A percentile compares a stretch with the other conserved stretches of the same genome.
These are phyloP conservation scores for Drosophila pegasa DNA, from an alignment of 2,888 invertebrate genomes.

Conservation along the genomic window DNA sequence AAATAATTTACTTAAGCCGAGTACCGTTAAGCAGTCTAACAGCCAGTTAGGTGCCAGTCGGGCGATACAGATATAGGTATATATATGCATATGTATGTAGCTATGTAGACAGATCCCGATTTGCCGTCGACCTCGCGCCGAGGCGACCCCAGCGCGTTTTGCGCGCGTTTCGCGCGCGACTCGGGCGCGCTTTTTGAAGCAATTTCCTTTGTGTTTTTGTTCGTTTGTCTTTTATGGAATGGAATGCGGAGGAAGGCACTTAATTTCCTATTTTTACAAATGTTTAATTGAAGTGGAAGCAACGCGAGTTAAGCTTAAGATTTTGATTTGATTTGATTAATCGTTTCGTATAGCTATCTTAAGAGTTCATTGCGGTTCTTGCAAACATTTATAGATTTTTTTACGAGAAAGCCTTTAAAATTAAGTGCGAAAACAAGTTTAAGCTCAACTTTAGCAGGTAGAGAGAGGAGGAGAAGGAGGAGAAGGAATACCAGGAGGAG, in stretches of 20 bases:
- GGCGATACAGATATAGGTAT: too few species aligned
- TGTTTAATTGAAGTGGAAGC: conserved; percentile 27
- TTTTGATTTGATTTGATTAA: conserved; percentile 54
- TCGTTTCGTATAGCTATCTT: conserved; percentile 46
- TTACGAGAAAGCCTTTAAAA: conserved; percentile 49
- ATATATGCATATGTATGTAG: too few species aligned
- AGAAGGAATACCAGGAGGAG: neutral
- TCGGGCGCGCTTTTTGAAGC: conserved; percentile 22
- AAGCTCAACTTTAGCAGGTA: conserved; percentile 52
- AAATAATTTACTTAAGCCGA: conserved; percentile 34
- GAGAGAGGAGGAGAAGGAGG: conserved; percentile 1
- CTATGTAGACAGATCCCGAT: conserved; percentile 11
- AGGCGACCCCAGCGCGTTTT: conserved; percentile 34
- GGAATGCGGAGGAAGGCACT: conserved; percentile 53
- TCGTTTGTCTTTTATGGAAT: conserved; percentile 40
- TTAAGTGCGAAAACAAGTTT: conserved; percentile 51
- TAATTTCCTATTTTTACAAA: conserved; percentile 40
- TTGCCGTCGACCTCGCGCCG: conserved; percentile 12
- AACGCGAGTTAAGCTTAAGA: conserved; percentile 47
- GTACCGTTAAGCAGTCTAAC: conserved; percentile 45
- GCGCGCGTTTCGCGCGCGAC: conserved; percentile 21
- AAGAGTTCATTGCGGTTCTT: conserved; percentile 44
- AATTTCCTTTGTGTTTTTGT: conserved; percentile 30
- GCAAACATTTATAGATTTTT: conserved; percentile 26
- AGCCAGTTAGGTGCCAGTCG: conserved; percentile 25